These are phyloP conservation scores for Stictocephala bisonia DNA, from an alignment of 2,888 invertebrate genomes.

Conservation along the genomic window DNA sequence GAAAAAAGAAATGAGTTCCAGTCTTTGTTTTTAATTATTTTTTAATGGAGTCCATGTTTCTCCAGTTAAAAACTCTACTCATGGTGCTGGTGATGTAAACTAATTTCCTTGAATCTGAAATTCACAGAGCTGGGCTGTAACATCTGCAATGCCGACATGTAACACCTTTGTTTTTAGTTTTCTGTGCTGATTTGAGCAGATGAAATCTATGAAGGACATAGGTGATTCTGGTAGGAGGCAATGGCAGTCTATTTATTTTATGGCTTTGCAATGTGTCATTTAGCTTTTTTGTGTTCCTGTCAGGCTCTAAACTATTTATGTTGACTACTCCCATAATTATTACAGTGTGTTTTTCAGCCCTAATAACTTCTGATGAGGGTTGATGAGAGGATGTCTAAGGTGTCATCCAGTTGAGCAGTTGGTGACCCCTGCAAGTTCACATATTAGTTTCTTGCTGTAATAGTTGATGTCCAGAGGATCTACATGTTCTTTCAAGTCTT, in stretches of 20 bases:
- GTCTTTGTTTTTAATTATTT: neutral
- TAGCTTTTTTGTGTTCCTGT: neutral
- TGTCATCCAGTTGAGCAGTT: neutral
- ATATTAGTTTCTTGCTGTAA: neutral
- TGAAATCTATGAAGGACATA: neutral
- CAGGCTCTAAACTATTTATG: neutral
- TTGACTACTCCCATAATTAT: conserved; percentile 1
- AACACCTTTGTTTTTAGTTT: neutral
- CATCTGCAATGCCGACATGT: neutral
- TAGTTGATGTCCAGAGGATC: no score
- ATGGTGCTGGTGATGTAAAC: no score
- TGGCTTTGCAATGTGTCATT: neutral
- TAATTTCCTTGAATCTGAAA: neutral
- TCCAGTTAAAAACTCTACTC: neutral
- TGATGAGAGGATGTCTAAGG: neutral
- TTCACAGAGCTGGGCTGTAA: conserved; percentile 5
- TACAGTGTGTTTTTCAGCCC: neutral
- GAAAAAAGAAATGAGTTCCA: neutral
- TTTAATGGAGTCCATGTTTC: neutral
- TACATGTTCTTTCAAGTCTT: neutral
- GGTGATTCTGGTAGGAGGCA: neutral
- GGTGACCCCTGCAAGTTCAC: neutral
- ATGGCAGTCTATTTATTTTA: neutral
- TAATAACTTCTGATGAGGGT: neutral
- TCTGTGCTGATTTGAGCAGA: neutral